phyloP scores from a whole-genome alignment of 2,888 invertebrate species.

The Lymantria monacha region DNA sequence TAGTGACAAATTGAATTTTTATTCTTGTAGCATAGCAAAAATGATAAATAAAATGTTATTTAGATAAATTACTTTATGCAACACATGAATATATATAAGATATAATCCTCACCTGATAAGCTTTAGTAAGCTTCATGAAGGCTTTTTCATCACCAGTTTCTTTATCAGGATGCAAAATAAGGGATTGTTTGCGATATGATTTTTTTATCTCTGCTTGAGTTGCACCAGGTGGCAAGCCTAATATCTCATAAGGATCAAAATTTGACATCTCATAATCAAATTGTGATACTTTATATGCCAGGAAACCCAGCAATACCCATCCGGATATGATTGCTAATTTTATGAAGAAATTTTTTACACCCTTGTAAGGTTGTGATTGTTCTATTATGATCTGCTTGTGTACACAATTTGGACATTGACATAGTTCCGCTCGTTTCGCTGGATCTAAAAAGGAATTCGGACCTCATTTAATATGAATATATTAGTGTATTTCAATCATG shows the following conservation, averaged over 20 bases:
- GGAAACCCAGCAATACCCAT: constrained; percentile 90
- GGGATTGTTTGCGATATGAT: constrained; percentile 96
- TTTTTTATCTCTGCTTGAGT: constrained; percentile 95
- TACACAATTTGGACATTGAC: constrained; percentile 94
- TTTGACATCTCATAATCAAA: constrained; percentile 99
- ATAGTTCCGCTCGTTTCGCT: constrained; percentile 88
- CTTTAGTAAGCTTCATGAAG: constrained; percentile 98
- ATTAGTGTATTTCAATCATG: constrained; percentile 4
- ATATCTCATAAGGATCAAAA: constrained; percentile 98
- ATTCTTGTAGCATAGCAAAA: no score
- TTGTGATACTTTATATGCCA: constrained; percentile 96
- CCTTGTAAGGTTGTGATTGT: constrained; percentile 93
- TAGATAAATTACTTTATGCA: no score
- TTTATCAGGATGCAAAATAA: constrained; percentile 98
- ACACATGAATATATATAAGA: background rate
- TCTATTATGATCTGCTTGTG: constrained; percentile 92
- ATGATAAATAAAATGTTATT: no score
- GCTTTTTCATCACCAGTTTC: constrained; percentile 98
- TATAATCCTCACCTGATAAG: constrained; percentile 85
- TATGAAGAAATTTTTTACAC: constrained; percentile 89
- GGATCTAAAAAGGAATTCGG: constrained; percentile 83
- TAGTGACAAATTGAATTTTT: no score
- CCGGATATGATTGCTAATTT: constrained; percentile 90
- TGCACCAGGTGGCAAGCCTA: constrained; percentile 93
- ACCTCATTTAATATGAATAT: constrained; percentile 6